These are phyloP conservation scores for Clavelina lepadiformis DNA, from an alignment of 23 tunicate species.

Conservation along the genomic window DNA sequence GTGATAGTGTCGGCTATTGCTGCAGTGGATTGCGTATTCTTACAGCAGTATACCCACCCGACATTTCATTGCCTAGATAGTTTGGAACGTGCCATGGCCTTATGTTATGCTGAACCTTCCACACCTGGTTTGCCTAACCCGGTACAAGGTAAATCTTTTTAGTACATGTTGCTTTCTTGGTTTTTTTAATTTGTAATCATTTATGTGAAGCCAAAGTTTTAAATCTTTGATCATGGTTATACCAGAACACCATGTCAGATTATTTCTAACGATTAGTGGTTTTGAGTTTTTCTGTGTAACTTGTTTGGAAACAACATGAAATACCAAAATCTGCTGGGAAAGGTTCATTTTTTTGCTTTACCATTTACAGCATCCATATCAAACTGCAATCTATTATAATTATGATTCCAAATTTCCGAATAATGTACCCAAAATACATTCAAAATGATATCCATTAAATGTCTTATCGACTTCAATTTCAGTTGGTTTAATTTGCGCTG, in stretches of 20 bases:
- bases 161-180: background rate
- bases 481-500: constrained; percentile 82
- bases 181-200: background rate
- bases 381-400: background rate
- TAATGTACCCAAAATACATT: background rate
- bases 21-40: constrained; percentile 52
- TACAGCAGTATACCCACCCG: constrained; percentile 66
- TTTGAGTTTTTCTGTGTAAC: too few relatives aligned
- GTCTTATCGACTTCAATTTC: background rate
- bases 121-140: constrained; percentile 56
- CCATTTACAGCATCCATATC: too few relatives aligned
- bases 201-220: background rate
- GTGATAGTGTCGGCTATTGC: constrained; percentile 77
- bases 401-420: background rate
- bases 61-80: constrained; percentile 41
- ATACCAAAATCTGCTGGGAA: too few relatives aligned
- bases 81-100: constrained; percentile 65
- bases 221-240: too few relatives aligned
- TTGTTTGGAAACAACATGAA: too few relatives aligned
- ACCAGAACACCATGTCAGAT: too few relatives aligned
- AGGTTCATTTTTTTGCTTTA: too few relatives aligned
- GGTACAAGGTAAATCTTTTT: constrained; percentile 38
- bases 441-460: background rate
- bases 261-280: too few relatives aligned
- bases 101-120: constrained; percentile 53